These are phyloP conservation scores for Periophthalmus modestus DNA, from an alignment of 2,113 vertebrate species.

Conservation along the genomic window DNA sequence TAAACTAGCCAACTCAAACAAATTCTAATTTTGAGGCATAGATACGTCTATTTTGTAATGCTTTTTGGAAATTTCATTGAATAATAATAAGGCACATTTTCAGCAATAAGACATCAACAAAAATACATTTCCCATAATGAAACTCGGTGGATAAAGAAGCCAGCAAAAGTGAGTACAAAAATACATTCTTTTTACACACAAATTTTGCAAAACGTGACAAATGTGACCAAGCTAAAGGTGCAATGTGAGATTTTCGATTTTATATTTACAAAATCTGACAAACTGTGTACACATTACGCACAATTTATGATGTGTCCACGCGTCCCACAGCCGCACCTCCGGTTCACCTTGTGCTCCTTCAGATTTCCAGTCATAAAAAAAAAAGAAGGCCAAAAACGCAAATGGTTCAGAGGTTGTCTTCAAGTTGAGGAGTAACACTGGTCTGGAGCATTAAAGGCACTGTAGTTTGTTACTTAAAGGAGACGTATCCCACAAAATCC, in stretches of 20 bases:
- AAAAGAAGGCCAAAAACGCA: conserved; percentile 45
- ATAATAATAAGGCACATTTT: conserved; percentile 38
- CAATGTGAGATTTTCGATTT: conserved; percentile 72
- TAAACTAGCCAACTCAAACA: too few species aligned
- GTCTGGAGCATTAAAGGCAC: conserved; percentile 32
- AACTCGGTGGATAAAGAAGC: conserved; percentile 53
- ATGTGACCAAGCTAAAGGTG: conserved; percentile 79
- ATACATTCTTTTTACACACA: conserved; percentile 70
- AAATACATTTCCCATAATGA: conserved; percentile 32
- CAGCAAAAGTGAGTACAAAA: conserved; percentile 57
- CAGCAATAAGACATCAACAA: conserved; percentile 47
- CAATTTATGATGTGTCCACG: conserved; percentile 34
- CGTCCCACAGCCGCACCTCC: conserved; percentile 39
- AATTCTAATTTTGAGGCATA: neutral
- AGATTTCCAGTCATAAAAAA: conserved; percentile 70
- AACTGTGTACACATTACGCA: conserved; percentile 31
- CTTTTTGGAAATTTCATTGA: conserved; percentile 2
- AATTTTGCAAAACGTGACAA: conserved; percentile 74
- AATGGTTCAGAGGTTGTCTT: conserved; percentile 55
- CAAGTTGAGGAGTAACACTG: conserved; percentile 68
- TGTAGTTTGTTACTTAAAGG: neutral
- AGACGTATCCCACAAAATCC: too few species aligned
- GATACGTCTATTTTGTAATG: neutral
- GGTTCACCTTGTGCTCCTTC: conserved; percentile 48
- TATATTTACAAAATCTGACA: conserved; percentile 76